These are phyloP conservation scores for Notarius quadriscutis DNA, from an alignment of 2,113 vertebrate species.

Conservation along the genomic window DNA sequence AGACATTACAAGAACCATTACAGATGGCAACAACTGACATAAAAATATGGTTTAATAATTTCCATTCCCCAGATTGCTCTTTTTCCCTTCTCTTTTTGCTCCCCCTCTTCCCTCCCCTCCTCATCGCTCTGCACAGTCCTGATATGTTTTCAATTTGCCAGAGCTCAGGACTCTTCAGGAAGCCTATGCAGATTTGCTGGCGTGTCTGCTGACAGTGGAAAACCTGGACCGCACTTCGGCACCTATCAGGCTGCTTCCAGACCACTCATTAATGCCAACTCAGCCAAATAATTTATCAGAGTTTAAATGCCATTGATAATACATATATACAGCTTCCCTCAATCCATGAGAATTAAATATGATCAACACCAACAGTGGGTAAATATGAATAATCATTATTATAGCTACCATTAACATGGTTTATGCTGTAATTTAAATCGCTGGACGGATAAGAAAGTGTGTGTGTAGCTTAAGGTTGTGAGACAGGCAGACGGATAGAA, in stretches of 20 bases:
- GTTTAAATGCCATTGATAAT: conserved; percentile 63
- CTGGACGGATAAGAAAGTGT: conserved; percentile 60
- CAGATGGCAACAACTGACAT: background rate
- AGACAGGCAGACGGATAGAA: background rate
- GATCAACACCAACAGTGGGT: conserved; percentile 61
- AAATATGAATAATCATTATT: conserved; percentile 72
- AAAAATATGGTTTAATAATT: background rate
- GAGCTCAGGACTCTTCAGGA: conserved; percentile 48
- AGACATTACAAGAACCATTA: background rate
- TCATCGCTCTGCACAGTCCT: conserved; percentile 47
- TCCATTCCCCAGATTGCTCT: background rate
- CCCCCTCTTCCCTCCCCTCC: background rate
- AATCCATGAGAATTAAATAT: conserved; percentile 71
- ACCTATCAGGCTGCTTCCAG: conserved; percentile 49
- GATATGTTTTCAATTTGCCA: conserved; percentile 61
- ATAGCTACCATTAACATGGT: conserved; percentile 61
- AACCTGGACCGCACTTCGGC: conserved; percentile 47
- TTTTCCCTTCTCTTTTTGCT: background rate
- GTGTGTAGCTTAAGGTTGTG: background rate
- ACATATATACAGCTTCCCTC: conserved; percentile 57
- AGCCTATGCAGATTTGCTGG: conserved; percentile 52
- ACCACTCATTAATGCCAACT: conserved; percentile 46
- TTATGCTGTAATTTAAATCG: conserved; percentile 68
- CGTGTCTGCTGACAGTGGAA: conserved; percentile 54
- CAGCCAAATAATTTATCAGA: conserved; percentile 65